phyloP scores from a whole-genome alignment of 2,888 invertebrate genomes.

The Scaptomyza tumidula region DNA sequence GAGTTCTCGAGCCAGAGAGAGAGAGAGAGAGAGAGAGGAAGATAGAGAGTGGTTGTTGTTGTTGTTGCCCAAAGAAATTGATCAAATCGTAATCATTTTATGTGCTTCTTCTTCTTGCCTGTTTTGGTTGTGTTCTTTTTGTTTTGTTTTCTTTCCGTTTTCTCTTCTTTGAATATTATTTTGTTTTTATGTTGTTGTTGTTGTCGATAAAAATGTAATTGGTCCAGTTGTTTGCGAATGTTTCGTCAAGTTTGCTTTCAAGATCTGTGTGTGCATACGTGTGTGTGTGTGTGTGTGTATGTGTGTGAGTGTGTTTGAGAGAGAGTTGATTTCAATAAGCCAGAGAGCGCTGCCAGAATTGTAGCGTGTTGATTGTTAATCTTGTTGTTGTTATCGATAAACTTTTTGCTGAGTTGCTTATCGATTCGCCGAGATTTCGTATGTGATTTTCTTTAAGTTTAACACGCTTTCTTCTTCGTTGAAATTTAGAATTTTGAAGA shows the following conservation, averaged over 20 bases:
- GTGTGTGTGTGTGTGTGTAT: slow-evolving; percentile 32
- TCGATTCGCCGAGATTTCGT: slow-evolving; percentile 70
- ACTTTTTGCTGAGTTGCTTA: slow-evolving; percentile 49
- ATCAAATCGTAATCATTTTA: slow-evolving; percentile 49
- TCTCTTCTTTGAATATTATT: slow-evolving; percentile 17
- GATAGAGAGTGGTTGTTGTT: background rate
- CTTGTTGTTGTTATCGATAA: slow-evolving; percentile 45
- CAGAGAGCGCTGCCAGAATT: slow-evolving; percentile 76
- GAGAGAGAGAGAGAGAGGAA: background rate
- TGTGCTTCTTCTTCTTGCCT: slow-evolving; percentile 4
- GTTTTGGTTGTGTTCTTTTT: background rate
- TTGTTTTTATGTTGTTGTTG: slow-evolving; percentile 18
- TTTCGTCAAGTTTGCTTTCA: slow-evolving; percentile 53
- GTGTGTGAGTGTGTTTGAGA: slow-evolving; percentile 22
- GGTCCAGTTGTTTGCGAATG: slow-evolving; percentile 72
- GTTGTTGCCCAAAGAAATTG: slow-evolving; percentile 54
- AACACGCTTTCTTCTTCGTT: slow-evolving; percentile 73
- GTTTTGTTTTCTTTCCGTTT: slow-evolving; percentile 2
- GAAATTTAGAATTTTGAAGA: slow-evolving; percentile 81
- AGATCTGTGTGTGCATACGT: slow-evolving; percentile 19
- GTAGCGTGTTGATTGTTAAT: slow-evolving; percentile 63
- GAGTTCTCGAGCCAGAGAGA: slow-evolving; percentile 4
- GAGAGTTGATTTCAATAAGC: slow-evolving; percentile 49
- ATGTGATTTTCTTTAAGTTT: slow-evolving; percentile 65
- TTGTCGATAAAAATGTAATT: slow-evolving; percentile 67